A percentile compares a stretch with the other conserved stretches of the same genome.
These are phyloP conservation scores for Tortrix viridana DNA, from an alignment of 2,888 invertebrate species.

Conservation along the genomic window DNA sequence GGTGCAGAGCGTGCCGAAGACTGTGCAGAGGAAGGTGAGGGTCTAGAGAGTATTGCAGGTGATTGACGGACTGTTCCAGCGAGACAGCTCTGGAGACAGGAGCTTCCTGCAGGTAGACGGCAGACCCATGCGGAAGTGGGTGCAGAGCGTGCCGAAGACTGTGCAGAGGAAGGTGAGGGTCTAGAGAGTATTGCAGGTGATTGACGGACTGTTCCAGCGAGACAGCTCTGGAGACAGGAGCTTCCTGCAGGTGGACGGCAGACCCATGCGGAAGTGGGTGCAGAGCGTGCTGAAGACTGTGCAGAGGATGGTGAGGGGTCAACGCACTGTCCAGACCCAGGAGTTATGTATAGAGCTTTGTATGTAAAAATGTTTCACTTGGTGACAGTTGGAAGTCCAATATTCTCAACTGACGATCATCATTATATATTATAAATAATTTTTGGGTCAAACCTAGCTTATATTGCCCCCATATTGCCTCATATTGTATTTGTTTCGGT, in stretches of 20 bases:
- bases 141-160: constrained; percentile 89
- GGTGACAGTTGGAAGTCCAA: no score
- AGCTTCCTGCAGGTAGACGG: constrained; percentile 94
- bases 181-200: no score
- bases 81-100: constrained; percentile 90
- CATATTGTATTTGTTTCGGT: no score
- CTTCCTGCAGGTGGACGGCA: no score
- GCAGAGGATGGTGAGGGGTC: no score
- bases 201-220: constrained; percentile 88
- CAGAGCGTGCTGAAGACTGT: constrained; percentile 89
- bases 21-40: constrained; percentile 94
- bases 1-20: constrained; percentile 97
- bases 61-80: constrained; percentile 86
- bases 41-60: no score
- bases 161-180: constrained; percentile 56
- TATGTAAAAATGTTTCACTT: no score
- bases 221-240: constrained; percentile 87
- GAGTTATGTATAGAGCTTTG: no score
- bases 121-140: constrained; percentile 98
- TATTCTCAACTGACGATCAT: no score
- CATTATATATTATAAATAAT: no score
- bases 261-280: constrained; percentile 89
- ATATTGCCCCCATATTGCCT: no score
- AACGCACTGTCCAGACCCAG: constrained; percentile 96
- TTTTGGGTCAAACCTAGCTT: no score